Evolutionary conservation across 2,888 invertebrate genomes (phyloP).

Genomic region (Exocentrus adspersus): DNA sequence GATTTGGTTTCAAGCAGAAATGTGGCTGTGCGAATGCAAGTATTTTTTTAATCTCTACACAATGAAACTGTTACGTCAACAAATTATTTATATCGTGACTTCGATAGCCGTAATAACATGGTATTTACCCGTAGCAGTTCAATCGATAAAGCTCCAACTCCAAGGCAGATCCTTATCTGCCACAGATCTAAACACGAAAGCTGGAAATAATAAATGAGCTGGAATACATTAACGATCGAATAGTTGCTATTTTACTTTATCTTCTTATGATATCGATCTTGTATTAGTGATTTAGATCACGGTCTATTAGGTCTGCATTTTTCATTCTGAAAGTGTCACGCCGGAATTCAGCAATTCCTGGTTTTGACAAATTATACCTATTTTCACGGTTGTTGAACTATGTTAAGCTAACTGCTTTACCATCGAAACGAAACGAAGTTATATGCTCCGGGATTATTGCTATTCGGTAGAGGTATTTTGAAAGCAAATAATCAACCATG

Average conservation of each 20-base stretch:
- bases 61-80: no score
- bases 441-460: no score
- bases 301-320: not conserved
- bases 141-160: not conserved
- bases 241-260: not conserved
- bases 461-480: no score
- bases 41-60: no score
- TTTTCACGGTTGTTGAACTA: no score
- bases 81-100: no score
- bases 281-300: constrained; percentile 1
- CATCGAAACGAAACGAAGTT: no score
- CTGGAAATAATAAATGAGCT: not conserved
- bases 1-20: no score
- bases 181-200: constrained; percentile 1
- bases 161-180: constrained; percentile 9
- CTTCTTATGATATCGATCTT: not conserved
- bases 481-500: no score
- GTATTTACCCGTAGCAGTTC: not conserved
- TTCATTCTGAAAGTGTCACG: not conserved
- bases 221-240: not conserved
- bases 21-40: no score
- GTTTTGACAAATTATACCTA: not conserved
- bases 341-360: not conserved
- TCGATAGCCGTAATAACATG: no score
- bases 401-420: no score